These are phyloP conservation scores for Myotis brandtii DNA, from an alignment of 2,113 vertebrate genomes.

Conservation along the genomic window DNA sequence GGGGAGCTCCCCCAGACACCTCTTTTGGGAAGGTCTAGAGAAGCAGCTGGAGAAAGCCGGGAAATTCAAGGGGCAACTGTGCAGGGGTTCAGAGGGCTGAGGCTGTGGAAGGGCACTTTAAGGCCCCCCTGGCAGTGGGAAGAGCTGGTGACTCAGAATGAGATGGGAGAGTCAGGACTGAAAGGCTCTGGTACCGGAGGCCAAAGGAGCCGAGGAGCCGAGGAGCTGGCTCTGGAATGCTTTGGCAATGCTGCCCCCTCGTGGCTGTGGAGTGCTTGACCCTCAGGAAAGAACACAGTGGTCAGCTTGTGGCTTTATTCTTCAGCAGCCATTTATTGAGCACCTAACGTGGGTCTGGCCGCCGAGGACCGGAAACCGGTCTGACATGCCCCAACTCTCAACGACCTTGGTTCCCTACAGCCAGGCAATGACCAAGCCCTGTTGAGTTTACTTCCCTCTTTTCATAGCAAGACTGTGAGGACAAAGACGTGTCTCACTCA, in stretches of 20 bases:
- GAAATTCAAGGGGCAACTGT: not conserved
- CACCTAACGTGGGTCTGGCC: not conserved
- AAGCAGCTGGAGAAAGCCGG: not conserved
- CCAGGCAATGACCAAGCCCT: not conserved
- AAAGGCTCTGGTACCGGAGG: not conserved
- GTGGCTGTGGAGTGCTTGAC: conserved; percentile 63
- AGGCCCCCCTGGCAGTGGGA: not conserved
- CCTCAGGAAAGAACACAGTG: not conserved
- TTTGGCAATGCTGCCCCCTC: conserved; percentile 79
- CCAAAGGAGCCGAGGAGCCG: fast-evolving
- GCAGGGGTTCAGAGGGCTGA: not conserved
- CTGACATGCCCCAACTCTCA: not conserved
- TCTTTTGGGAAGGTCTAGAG: not conserved
- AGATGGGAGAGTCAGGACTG: not conserved
- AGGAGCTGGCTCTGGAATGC: not conserved
- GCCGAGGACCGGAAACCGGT: not conserved
- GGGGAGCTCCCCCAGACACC: not conserved
- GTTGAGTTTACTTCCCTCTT: not conserved
- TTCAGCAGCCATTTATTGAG: not conserved
- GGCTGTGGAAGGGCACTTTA: not conserved
- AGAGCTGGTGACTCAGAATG: not conserved
- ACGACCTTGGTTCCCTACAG: not conserved
- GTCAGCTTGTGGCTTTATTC: not conserved
- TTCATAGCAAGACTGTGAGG: not conserved
- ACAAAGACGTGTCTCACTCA: not conserved